These are phyloP conservation scores for Hartigia nigra DNA, from an alignment of 2,888 invertebrate species.

Conservation along the genomic window DNA sequence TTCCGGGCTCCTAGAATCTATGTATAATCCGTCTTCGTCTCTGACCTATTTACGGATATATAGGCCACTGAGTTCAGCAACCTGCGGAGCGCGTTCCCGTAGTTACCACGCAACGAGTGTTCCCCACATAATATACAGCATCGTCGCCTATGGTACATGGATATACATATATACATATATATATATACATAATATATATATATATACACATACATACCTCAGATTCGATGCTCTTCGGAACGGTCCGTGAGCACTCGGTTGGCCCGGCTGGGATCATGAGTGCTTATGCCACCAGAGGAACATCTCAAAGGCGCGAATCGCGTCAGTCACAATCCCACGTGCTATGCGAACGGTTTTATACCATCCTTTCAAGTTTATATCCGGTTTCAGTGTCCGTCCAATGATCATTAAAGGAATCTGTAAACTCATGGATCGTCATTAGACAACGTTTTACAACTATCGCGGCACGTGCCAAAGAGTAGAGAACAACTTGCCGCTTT, in stretches of 20 bases:
- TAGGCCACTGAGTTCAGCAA: constrained; percentile 57
- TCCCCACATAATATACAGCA: not conserved
- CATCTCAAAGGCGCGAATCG: not conserved
- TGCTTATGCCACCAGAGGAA: not conserved
- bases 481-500: not conserved
- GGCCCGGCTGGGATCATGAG: not conserved
- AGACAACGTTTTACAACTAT: not conserved
- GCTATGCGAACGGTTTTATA: not conserved
- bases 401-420: not conserved
- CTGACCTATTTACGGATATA: constrained; percentile 54
- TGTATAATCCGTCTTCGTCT: constrained; percentile 36
- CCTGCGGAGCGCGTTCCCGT: constrained; percentile 35
- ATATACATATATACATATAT: not conserved
- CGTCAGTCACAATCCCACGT: not conserved
- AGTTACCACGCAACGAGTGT: constrained; percentile 36
- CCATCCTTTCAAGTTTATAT: not conserved
- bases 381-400: not conserved
- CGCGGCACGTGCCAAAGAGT: not conserved
- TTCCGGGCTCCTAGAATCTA: not conserved
- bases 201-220: not conserved
- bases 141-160: not conserved
- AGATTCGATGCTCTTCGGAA: not conserved
- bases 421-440: not conserved
- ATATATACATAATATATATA: too few relatives aligned
- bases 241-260: not conserved